These are phyloP conservation scores for Mycalesis mineus DNA, from an alignment of 2,888 invertebrate species.

Conservation along the genomic window DNA sequence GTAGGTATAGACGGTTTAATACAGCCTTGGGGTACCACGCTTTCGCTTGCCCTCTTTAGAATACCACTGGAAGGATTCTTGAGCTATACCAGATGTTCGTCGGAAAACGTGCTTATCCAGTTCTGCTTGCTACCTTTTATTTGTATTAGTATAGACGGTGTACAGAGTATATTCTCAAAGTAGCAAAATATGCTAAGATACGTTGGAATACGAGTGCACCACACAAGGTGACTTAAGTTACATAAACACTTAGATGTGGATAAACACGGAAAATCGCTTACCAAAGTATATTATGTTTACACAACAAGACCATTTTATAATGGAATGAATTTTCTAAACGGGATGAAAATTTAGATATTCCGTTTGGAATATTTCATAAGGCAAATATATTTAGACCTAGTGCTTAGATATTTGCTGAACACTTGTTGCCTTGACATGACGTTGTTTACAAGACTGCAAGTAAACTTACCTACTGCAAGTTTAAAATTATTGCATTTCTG, in stretches of 20 bases:
- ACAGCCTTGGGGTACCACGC: too few relatives aligned
- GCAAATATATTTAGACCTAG: slow-evolving; percentile 54
- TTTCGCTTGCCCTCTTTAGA: too few relatives aligned
- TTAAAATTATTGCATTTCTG: too few relatives aligned
- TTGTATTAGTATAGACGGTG: too few relatives aligned
- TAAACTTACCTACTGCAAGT: slow-evolving; percentile 44
- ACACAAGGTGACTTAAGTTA: background rate
- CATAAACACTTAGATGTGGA: slow-evolving; percentile 9
- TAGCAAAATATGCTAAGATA: background rate
- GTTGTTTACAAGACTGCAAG: slow-evolving; percentile 47
- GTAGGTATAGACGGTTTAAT: too few relatives aligned
- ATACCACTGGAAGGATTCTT: too few relatives aligned
- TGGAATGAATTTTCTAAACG: slow-evolving; percentile 12
- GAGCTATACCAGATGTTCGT: too few relatives aligned
- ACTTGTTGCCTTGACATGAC: slow-evolving; percentile 41
- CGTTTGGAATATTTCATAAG: slow-evolving; percentile 34
- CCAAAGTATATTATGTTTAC: slow-evolving; percentile 10
- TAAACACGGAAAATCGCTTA: slow-evolving; percentile 9
- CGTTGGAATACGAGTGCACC: too few relatives aligned
- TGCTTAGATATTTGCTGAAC: slow-evolving; percentile 35
- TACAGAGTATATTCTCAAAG: too few relatives aligned
- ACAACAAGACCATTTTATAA: slow-evolving; percentile 4
- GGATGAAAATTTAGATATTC: slow-evolving; percentile 14
- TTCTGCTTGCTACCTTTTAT: too few relatives aligned
- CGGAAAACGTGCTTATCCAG: too few relatives aligned